Evolutionary conservation across 30 jellyfish, hydroid and myxozoan species (phyloP).

Genomic region (Clytia hemisphaerica): DNA sequence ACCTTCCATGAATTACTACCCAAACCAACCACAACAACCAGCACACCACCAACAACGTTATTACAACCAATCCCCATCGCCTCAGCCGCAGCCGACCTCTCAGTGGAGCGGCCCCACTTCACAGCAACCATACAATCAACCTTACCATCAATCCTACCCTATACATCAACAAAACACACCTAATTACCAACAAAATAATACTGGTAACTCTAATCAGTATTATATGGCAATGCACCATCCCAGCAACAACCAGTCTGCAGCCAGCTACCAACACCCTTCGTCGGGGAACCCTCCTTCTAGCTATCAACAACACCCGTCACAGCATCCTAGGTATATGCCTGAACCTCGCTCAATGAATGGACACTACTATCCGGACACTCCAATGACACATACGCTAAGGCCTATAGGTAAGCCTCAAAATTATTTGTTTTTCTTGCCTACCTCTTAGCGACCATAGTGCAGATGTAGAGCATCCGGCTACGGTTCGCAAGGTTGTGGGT

Average conservation of each 20-base stretch:
- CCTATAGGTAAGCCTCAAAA: neutral
- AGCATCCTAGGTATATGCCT: too few species aligned
- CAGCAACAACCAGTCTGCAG: too few species aligned
- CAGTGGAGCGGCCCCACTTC: neutral
- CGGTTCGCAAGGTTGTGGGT: too few species aligned
- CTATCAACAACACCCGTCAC: too few species aligned
- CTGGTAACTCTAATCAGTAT: conserved; percentile 1
- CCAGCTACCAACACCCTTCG: too few species aligned
- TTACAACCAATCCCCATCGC: neutral
- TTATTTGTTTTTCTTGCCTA: too few species aligned
- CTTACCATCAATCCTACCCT: neutral
- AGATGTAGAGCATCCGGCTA: too few species aligned
- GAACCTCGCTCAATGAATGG: too few species aligned
- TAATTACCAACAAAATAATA: neutral
- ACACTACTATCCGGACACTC: too few species aligned
- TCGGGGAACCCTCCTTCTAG: too few species aligned
- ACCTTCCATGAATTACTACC: neutral
- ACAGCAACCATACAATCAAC: neutral
- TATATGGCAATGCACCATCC: neutral
- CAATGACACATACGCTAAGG: neutral
- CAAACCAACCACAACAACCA: neutral
- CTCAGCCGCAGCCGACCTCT: neutral
- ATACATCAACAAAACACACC: neutral
- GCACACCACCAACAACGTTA: neutral
- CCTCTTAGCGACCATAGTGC: too few species aligned